phyloP scores from a whole-genome alignment of 2,113 vertebrate genomes.

The Charina bottae region DNA sequence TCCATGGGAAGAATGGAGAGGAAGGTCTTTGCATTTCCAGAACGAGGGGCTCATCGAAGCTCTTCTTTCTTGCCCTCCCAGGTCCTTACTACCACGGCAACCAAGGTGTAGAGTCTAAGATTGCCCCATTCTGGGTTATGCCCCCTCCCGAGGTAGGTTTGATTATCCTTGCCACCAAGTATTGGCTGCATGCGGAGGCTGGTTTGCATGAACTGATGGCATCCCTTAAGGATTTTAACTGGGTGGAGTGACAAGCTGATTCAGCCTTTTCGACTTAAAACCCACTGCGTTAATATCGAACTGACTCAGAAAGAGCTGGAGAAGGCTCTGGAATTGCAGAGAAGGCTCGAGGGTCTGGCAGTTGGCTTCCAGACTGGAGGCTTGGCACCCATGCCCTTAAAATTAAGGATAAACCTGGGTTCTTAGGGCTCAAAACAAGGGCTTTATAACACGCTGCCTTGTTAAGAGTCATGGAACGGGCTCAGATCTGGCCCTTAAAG shows the following conservation, averaged over 20 bases:
- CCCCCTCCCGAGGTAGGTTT: slow-evolving; percentile 87
- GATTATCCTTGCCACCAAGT: rapidly evolving
- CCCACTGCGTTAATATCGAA: not conserved
- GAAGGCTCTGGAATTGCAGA: not conserved
- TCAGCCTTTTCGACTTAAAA: not conserved
- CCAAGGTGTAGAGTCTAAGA: slow-evolving; percentile 88
- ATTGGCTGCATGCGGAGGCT: no score
- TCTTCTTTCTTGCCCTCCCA: slow-evolving; percentile 42
- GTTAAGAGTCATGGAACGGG: no score
- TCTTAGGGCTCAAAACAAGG: no score
- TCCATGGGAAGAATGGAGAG: not conserved
- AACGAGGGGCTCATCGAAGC: not conserved
- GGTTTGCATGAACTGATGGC: not conserved
- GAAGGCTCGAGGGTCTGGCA: not conserved
- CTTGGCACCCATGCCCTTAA: no score
- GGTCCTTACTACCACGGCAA: slow-evolving; percentile 92
- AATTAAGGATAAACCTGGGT: no score
- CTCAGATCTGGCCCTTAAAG: no score
- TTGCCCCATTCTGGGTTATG: slow-evolving; percentile 95
- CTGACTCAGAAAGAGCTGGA: not conserved
- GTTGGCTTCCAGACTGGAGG: no score
- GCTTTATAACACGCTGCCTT: no score
- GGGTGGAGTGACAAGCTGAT: not conserved
- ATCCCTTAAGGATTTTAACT: not conserved
- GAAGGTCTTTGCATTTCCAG: not conserved